phyloP scores from a whole-genome alignment of 2,113 vertebrate species.

The Vidua macroura region DNA sequence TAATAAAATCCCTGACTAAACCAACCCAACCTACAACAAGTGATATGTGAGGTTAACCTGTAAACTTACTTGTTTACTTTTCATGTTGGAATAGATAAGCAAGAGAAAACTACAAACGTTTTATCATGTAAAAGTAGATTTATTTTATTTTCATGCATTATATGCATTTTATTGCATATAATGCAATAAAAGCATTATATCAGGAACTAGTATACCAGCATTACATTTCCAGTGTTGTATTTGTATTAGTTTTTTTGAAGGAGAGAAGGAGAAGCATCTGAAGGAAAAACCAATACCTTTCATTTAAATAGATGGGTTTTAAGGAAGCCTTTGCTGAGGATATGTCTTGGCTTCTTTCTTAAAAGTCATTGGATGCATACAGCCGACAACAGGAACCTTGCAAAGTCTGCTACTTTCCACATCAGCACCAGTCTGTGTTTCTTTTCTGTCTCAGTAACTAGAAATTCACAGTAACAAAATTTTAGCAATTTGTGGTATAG shows the following conservation, averaged over 20 bases:
- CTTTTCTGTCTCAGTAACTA: background rate
- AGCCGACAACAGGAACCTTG: background rate
- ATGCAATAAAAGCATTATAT: background rate
- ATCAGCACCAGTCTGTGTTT: rapidly evolving
- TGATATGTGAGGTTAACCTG: background rate
- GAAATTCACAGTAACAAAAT: background rate
- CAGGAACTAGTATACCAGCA: background rate
- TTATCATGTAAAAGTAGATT: background rate
- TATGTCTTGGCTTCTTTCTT: background rate
- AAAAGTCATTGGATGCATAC: background rate
- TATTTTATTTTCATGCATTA: background rate
- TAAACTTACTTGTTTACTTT: background rate
- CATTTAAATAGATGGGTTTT: background rate
- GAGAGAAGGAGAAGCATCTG: background rate
- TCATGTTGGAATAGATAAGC: background rate
- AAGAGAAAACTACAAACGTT: background rate
- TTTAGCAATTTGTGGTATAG: background rate
- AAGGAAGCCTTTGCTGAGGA: background rate
- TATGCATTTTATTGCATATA: too few relatives aligned
- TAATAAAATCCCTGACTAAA: too few relatives aligned
- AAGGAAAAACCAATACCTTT: background rate
- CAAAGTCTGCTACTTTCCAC: background rate
- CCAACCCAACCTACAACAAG: background rate
- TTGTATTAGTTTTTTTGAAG: background rate
- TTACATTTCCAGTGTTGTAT: background rate